phyloP scores from a whole-genome alignment of 2,888 invertebrate species.

The Drosophila antonietae region DNA sequence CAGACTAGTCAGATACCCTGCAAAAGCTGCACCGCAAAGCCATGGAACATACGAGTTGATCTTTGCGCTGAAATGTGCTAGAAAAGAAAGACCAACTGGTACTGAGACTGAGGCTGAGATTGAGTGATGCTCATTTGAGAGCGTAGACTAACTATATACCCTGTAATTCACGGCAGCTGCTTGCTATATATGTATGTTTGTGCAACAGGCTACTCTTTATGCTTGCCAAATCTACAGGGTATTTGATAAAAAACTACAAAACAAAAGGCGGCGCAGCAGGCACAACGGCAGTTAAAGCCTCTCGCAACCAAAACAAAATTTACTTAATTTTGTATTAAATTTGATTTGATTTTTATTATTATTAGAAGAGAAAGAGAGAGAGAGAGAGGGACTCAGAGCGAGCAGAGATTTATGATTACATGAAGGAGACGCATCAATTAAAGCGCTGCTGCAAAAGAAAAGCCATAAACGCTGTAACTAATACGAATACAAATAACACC shows the following conservation, averaged over 20 bases:
- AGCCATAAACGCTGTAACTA: slow-evolving; percentile 25
- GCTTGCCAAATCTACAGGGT: slow-evolving; percentile 23
- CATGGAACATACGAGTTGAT: neutral
- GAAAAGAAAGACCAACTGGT: neutral
- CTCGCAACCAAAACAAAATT: slow-evolving; percentile 44
- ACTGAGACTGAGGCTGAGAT: no score
- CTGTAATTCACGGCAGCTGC: neutral
- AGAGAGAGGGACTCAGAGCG: slow-evolving; percentile 13
- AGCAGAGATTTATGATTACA: slow-evolving; percentile 53
- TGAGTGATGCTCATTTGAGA: neutral
- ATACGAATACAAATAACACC: slow-evolving; percentile 17
- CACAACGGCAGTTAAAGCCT: slow-evolving; percentile 12
- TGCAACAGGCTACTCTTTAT: neutral
- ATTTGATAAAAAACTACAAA: slow-evolving; percentile 17
- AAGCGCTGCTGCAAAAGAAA: slow-evolving; percentile 30
- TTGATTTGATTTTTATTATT: slow-evolving; percentile 65
- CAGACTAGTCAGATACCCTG: slow-evolving; percentile 13
- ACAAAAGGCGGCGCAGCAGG: slow-evolving; percentile 30
- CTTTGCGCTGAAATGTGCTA: neutral
- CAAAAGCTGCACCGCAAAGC: neutral
- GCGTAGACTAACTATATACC: neutral
- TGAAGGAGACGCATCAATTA: slow-evolving; percentile 51
- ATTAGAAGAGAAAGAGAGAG: neutral
- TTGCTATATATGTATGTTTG: no score
- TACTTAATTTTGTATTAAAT: slow-evolving; percentile 73